These are phyloP conservation scores for Planococcus citri DNA, from an alignment of 1,140 invertebrate species.

Conservation along the genomic window DNA sequence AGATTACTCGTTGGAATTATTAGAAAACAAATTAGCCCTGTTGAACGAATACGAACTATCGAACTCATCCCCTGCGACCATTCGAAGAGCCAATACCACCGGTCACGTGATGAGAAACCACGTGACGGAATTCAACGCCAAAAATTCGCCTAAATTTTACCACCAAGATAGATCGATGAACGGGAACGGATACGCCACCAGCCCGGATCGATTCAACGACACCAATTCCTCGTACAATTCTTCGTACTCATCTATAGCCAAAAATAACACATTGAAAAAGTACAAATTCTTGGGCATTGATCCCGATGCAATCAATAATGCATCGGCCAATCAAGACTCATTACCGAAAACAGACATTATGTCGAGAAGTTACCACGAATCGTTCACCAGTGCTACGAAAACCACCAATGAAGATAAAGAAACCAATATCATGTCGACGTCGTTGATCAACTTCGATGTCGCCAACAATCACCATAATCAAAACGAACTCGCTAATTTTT, in stretches of 20 bases:
- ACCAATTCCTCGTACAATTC: neutral
- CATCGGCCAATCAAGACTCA: neutral
- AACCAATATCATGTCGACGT: neutral
- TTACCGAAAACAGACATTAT: neutral
- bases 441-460: neutral
- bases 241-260: conserved; percentile 14
- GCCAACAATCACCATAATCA: neutral
- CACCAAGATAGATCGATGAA: neutral
- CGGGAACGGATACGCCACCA: neutral
- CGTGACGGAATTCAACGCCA: neutral
- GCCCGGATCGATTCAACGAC: too few species aligned
- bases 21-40: conserved; percentile 39
- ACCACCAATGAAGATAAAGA: neutral
- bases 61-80: conserved; percentile 36
- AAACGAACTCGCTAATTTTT: neutral
- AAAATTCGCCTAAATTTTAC: neutral
- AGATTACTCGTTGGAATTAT: conserved; percentile 31
- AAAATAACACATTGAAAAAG: conserved; percentile 25
- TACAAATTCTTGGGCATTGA: conserved; percentile 28
- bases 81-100: conserved; percentile 27
- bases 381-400: neutral
- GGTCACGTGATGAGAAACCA: neutral
- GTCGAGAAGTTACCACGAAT: conserved; percentile 21
- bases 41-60: conserved; percentile 37
- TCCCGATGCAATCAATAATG: conserved; percentile 16